Evolutionary conservation across 2,797 vertebrate species (phyloP).

Genomic region (Takifugu rubripes): DNA sequence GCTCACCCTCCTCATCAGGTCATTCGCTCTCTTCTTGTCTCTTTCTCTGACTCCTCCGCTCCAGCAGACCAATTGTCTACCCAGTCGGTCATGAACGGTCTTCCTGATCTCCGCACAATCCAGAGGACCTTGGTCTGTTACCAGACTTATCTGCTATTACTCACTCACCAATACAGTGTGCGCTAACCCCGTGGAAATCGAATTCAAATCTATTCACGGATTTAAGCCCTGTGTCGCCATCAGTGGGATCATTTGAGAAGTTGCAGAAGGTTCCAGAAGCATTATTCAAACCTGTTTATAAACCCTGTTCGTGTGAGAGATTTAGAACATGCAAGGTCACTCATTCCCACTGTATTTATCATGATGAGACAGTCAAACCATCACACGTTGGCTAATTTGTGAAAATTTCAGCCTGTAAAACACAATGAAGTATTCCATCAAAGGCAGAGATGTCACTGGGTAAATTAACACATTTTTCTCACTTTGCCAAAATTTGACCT

Average conservation of each 20-base stretch:
- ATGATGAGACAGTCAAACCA: constrained; percentile 1
- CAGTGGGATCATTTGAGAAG: not conserved
- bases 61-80: too few species aligned
- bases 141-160: too few species aligned
- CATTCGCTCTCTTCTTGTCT: constrained; percentile 9
- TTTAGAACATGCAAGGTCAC: not conserved
- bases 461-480: constrained; percentile 50
- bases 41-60: too few species aligned
- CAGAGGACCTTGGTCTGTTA: too few species aligned
- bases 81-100: too few species aligned
- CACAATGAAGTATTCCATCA: constrained; percentile 24
- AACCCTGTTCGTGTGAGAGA: not conserved
- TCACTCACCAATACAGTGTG: too few species aligned
- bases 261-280: not conserved
- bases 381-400: not conserved
- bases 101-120: too few species aligned
- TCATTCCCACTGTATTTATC: not conserved
- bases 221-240: not conserved
- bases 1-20: too few species aligned
- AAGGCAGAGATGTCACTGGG: constrained; percentile 24
- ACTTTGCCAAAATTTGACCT: constrained; percentile 50
- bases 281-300: not conserved
- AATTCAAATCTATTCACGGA: not conserved
- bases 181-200: not conserved
- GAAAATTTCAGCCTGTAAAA: constrained; percentile 14